Conservation (phyloP, 2,888 invertebrate genomes). For the Erebia epiphron region DNA sequence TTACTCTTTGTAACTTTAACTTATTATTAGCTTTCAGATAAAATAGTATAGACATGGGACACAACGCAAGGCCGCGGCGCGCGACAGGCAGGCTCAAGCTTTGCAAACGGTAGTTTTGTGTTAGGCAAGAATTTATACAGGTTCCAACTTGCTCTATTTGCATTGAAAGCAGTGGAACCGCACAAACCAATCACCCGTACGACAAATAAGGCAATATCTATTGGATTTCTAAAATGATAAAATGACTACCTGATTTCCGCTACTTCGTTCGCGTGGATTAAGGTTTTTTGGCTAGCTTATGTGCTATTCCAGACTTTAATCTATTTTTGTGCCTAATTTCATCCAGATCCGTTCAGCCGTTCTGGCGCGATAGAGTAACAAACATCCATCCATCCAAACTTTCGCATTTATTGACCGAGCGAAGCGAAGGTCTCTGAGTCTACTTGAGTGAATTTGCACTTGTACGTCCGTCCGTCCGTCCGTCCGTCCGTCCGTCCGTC, state of each 20-base stretch:
- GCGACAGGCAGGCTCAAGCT: background rate
- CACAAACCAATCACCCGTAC: conserved; percentile 4
- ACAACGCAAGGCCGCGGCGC: background rate
- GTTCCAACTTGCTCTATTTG: conserved; percentile 46
- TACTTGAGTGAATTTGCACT: too few species aligned
- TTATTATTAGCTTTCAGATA: background rate
- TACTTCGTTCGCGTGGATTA: background rate
- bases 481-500: too few species aligned
- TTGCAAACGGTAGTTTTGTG: conserved; percentile 24
- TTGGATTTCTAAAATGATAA: background rate
- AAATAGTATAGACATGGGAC: background rate
- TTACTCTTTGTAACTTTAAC: too few species aligned
- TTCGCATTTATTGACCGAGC: too few species aligned
- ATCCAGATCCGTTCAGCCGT: too few species aligned
- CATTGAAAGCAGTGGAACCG: conserved; percentile 44
- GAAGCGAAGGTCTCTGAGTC: too few species aligned
- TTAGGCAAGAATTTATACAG: conserved; percentile 43
- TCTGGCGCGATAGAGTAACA: too few species aligned
- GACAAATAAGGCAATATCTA: background rate
- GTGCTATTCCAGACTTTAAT: too few species aligned
- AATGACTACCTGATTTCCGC: background rate
- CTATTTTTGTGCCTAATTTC: too few species aligned
- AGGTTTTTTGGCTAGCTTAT: too few species aligned
- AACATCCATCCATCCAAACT: too few species aligned
- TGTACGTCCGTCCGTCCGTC: too few species aligned